phyloP scores from a whole-genome alignment of 1,140 invertebrate species.

The Gyrodactylus bullatarudis region DNA sequence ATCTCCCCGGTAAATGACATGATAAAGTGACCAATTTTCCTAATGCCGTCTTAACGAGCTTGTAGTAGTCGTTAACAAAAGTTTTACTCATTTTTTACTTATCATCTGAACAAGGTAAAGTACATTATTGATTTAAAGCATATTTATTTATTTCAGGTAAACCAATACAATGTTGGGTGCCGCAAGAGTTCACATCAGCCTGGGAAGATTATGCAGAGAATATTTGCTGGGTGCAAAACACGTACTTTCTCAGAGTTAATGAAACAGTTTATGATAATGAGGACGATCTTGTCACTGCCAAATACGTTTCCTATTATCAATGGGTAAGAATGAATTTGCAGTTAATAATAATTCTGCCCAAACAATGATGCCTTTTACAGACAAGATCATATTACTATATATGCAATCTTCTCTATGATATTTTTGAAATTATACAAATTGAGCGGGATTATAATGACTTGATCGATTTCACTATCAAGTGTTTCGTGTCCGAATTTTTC shows the following conservation, averaged over 20 bases:
- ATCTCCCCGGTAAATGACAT: too few relatives aligned
- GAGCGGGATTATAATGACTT: too few relatives aligned
- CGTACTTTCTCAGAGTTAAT: conserved; percentile 5
- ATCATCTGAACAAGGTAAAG: background rate
- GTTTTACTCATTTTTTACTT: background rate
- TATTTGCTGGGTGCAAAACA: conserved; percentile 7
- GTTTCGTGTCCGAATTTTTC: too few relatives aligned
- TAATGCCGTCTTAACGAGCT: background rate
- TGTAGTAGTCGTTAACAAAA: background rate
- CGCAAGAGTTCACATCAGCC: conserved; percentile 10
- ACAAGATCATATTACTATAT: too few relatives aligned
- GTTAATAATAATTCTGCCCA: too few relatives aligned
- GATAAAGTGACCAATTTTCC: too few relatives aligned
- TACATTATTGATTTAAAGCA: background rate
- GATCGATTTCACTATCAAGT: too few relatives aligned
- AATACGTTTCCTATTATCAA: conserved; percentile 7
- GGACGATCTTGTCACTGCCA: background rate
- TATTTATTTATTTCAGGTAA: conserved; percentile 7
- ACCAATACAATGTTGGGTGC: conserved; percentile 11
- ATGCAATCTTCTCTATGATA: too few relatives aligned
- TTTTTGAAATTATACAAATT: too few relatives aligned
- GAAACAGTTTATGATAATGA: background rate
- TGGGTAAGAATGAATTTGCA: conserved; percentile 7
- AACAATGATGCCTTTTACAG: too few relatives aligned
- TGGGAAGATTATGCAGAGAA: conserved; percentile 10